Evolutionary conservation across 2,797 vertebrate species (phyloP), one percentile per base, ranked within the genome.

Genomic region (Microctenopoma steveboyesi): DNA sequence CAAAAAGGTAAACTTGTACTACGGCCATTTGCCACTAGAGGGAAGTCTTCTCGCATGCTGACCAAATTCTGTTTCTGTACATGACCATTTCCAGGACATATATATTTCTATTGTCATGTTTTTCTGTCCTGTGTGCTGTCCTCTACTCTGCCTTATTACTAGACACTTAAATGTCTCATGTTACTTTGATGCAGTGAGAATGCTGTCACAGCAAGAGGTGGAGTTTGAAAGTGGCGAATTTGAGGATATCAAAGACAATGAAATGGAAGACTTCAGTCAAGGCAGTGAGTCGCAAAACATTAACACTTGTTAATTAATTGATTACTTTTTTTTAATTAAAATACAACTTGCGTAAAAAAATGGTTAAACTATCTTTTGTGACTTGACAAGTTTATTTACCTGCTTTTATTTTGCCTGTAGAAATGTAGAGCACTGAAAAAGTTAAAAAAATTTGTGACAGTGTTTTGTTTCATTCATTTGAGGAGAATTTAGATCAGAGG

Each of bases 141-240:
- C 4, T 16, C 15, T 25, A 3, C 11, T 22, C 22, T 14, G 7
- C 2, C 28, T 42, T 42, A 25, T 0, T 14, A 39, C 7, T 4
- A 43, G 5, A 14, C 28, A 5, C 33, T 8, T 35, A 35, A 59
- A 58, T 50, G 1, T 55, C 15, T 63, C 0, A 60, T 11, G 1
- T 4, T 56, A 1, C 70, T 57, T 55, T 50, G 3, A 33, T 72
- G 28, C n/a, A 90, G 86, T 8, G 7, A 77, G 7, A 53, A 66
- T 39, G 18, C 7, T 45, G 27, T 10, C 62, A 43, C 30, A 2
- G 10, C 46, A 68, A 9, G 59, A 76, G 11, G 18, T 7, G 0
- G 63, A 72, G 33, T 72, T 80, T 66, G 88, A 91, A 45, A 80
- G 57, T 46, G 86, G 78, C 0, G 57, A 91, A 0, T 86, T 80